Evolutionary conservation across 35 echinoderm and acorn worm genomes (phyloP).

Genomic region (Apostichopus parvimensis): DNA sequence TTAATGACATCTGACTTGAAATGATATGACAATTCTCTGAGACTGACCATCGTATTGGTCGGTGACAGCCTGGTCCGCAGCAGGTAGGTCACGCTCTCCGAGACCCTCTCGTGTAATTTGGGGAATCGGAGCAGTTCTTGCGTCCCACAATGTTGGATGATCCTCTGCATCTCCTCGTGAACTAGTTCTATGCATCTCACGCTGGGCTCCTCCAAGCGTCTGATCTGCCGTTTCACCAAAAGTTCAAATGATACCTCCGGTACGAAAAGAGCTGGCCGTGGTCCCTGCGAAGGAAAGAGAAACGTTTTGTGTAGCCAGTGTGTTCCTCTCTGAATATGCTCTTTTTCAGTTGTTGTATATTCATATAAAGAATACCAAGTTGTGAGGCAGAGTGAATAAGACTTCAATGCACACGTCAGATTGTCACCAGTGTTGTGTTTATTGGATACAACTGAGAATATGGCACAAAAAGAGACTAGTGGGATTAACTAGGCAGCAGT

Average conservation of each 20-base stretch:
- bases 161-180: constrained; percentile 99
- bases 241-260: constrained; percentile 99
- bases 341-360: too few relatives aligned
- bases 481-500: too few relatives aligned
- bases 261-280: constrained; percentile 96
- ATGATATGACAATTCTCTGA: neutral
- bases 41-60: constrained; percentile 94
- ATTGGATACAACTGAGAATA: too few relatives aligned
- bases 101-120: constrained; percentile 84
- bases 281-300: constrained; percentile 64
- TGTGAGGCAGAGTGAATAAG: too few relatives aligned
- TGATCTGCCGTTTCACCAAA: constrained; percentile 91
- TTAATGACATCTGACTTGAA: too few relatives aligned
- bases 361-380: too few relatives aligned
- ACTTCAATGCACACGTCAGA: too few relatives aligned
- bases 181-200: constrained; percentile 93
- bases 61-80: constrained; percentile 75
- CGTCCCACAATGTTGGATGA: constrained; percentile 94
- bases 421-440: too few relatives aligned
- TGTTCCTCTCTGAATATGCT: too few relatives aligned
- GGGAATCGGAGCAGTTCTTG: constrained; percentile 94
- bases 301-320: too few relatives aligned
- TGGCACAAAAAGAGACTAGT: too few relatives aligned
- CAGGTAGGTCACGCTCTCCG: constrained; percentile 85
- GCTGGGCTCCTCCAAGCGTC: constrained; percentile 92